Percentiles rank a stretch among this genome's conserved stretches.
These are phyloP conservation scores for Nesospiza acunhae DNA, from an alignment of 2,113 vertebrate genomes.

Conservation along the genomic window DNA sequence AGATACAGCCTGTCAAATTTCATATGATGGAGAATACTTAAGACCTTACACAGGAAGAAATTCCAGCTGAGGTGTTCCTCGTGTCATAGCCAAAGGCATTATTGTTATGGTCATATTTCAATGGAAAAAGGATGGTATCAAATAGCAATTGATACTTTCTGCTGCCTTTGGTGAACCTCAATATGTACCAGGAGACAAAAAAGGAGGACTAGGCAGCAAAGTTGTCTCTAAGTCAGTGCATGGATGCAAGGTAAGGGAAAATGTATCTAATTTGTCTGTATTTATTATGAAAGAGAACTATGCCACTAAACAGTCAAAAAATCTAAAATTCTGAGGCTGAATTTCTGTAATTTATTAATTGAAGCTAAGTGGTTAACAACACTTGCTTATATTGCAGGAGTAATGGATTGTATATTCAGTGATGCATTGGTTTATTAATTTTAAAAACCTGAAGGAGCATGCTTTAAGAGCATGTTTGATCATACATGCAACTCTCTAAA, in stretches of 20 bases:
- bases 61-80: background rate
- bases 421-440: constrained; percentile 25
- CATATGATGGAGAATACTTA: background rate
- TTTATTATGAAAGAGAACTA: background rate
- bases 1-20: background rate
- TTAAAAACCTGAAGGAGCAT: constrained; percentile 16
- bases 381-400: constrained; percentile 42
- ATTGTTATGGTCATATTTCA: background rate
- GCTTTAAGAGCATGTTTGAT: constrained; percentile 64
- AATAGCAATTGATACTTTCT: background rate
- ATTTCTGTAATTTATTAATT: constrained; percentile 20
- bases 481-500: constrained; percentile 36
- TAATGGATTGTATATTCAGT: background rate
- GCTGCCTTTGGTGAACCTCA: background rate
- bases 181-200: background rate
- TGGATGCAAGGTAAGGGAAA: background rate
- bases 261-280: background rate
- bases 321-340: background rate
- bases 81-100: background rate
- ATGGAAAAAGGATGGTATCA: background rate
- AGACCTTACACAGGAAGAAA: background rate
- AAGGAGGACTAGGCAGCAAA: background rate
- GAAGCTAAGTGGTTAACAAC: constrained; percentile 58
- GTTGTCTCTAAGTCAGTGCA: background rate
- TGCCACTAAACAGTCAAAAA: background rate